Conservation (phyloP, 2,797 vertebrate species). For the Catharus ustulatus region DNA sequence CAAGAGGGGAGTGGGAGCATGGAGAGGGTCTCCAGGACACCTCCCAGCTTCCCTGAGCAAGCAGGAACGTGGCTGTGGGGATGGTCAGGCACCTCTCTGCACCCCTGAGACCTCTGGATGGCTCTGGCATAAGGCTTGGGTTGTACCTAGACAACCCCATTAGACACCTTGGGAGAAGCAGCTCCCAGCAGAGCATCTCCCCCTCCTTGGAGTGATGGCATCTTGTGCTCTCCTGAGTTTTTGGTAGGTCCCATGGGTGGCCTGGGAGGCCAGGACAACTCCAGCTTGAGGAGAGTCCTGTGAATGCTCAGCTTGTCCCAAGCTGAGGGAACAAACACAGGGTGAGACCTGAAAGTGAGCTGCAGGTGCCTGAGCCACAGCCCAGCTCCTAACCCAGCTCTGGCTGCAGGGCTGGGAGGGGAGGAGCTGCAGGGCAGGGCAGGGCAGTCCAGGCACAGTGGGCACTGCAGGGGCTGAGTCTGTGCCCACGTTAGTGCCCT, state of each 20-base stretch:
- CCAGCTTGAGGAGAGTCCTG: background rate
- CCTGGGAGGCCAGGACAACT: background rate
- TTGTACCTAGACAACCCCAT: background rate
- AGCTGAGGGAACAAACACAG: background rate
- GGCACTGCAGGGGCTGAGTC: background rate
- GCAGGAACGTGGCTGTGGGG: accelerated
- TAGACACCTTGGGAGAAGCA: background rate
- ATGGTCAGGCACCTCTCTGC: no score
- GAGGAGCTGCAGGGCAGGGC: background rate
- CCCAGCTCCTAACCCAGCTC: accelerated
- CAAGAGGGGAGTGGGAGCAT: background rate
- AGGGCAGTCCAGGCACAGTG: background rate
- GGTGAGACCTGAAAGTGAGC: background rate
- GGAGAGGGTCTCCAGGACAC: background rate
- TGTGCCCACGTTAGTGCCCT: accelerated
- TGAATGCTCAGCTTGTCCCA: background rate
- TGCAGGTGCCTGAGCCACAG: background rate
- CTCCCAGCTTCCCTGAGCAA: background rate
- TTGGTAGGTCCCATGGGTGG: background rate
- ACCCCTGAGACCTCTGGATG: background rate
- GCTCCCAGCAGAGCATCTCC: background rate
- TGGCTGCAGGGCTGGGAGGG: background rate
- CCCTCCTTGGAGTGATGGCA: accelerated
- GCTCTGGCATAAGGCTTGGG: background rate
- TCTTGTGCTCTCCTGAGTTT: background rate